These are phyloP conservation scores for Tetragnatha montana DNA, from an alignment of 2,888 invertebrate genomes.

Conservation along the genomic window DNA sequence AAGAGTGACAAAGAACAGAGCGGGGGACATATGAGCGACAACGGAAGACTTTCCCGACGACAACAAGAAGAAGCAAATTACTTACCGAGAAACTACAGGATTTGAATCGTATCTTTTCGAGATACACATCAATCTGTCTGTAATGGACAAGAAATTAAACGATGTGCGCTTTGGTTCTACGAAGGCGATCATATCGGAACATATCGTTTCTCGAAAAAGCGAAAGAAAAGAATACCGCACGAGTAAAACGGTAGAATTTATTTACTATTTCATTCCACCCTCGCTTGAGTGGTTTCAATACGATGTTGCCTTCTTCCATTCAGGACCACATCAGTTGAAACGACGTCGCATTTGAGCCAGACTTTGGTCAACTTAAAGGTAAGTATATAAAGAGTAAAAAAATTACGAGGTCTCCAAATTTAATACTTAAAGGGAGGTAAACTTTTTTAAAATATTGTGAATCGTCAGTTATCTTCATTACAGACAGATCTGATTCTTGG, in stretches of 20 bases:
- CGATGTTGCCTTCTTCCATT: conserved; percentile 31
- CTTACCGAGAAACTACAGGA: conserved; percentile 24
- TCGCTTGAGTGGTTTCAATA: conserved; percentile 29
- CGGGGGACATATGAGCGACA: background rate
- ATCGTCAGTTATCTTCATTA: too few species aligned
- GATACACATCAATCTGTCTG: conserved; percentile 51
- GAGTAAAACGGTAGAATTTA: conserved; percentile 16
- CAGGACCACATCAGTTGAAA: conserved; percentile 17
- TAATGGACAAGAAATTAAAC: conserved; percentile 31
- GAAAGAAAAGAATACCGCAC: conserved; percentile 34
- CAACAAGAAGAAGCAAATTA: background rate
- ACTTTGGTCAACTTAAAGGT: too few species aligned
- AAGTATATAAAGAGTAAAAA: too few species aligned
- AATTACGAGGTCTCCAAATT: too few species aligned
- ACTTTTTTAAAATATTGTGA: too few species aligned
- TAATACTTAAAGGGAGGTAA: too few species aligned
- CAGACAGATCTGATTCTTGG: too few species aligned
- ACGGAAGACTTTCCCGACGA: background rate
- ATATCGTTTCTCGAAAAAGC: conserved; percentile 56
- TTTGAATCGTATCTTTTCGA: conserved; percentile 16
- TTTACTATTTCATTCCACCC: conserved; percentile 52
- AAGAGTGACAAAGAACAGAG: background rate
- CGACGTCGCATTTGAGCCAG: too few species aligned
- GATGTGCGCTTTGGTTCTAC: conserved; percentile 37
- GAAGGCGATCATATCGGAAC: conserved; percentile 62